These are phyloP conservation scores for Parelbella ahira DNA, from an alignment of 2,888 invertebrate species.

Conservation along the genomic window DNA sequence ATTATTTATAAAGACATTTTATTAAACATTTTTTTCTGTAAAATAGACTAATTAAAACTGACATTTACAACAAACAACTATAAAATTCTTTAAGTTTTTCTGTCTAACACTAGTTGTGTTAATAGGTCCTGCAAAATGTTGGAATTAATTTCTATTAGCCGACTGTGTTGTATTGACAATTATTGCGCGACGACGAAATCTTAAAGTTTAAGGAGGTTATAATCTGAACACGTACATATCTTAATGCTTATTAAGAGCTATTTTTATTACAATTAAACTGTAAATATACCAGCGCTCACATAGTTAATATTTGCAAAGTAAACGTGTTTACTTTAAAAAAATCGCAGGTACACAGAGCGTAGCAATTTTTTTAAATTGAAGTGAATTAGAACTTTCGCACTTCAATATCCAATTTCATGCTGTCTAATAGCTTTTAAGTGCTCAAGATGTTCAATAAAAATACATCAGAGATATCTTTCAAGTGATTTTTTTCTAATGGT, in stretches of 20 bases:
- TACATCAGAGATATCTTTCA: neutral
- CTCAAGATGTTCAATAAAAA: slow-evolving; percentile 1
- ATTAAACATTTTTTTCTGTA: slow-evolving; percentile 76
- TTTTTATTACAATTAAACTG: slow-evolving; percentile 38
- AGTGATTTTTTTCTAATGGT: too few species aligned
- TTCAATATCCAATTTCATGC: slow-evolving; percentile 2
- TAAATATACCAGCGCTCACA: neutral
- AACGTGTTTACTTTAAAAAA: too few species aligned
- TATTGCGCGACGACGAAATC: neutral
- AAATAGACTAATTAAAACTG: slow-evolving; percentile 79
- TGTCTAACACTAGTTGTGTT: slow-evolving; percentile 67
- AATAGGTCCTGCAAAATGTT: slow-evolving; percentile 65
- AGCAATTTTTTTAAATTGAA: slow-evolving; percentile 3
- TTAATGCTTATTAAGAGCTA: too few species aligned
- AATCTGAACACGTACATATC: slow-evolving; percentile 60
- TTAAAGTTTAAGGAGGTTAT: neutral
- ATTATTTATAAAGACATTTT: slow-evolving; percentile 76
- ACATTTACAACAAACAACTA: slow-evolving; percentile 80
- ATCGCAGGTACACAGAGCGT: too few species aligned
- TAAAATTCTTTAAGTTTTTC: slow-evolving; percentile 72
- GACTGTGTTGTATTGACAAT: too few species aligned
- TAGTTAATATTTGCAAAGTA: neutral
- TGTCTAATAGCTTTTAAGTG: neutral
- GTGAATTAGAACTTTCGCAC: neutral
- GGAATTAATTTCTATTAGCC: slow-evolving; percentile 40